Evolutionary conservation across 2,797 vertebrate genomes (phyloP).

Genomic region (Sphaeramia orbicularis): DNA sequence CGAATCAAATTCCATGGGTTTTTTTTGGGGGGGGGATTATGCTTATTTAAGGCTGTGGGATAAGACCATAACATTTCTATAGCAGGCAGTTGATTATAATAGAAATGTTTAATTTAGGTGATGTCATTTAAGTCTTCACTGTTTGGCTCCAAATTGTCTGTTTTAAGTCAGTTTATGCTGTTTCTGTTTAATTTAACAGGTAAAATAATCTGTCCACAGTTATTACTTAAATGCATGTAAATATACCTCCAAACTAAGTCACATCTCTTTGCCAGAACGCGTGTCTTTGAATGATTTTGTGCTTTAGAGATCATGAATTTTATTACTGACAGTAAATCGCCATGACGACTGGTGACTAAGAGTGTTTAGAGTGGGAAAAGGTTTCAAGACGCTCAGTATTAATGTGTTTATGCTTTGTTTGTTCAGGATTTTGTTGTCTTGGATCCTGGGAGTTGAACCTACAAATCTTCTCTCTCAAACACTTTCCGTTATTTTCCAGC

Average conservation of each 20-base stretch:
- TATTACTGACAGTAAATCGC: not conserved
- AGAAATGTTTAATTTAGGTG: constrained; percentile 32
- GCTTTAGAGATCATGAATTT: not conserved
- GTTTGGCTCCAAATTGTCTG: constrained; percentile 7
- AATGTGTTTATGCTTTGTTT: not conserved
- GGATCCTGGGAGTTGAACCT: not conserved
- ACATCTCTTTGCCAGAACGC: not conserved
- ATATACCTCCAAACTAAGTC: not conserved
- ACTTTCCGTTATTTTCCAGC: no score
- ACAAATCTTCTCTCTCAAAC: no score
- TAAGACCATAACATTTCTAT: constrained; percentile 26
- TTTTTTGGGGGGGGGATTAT: constrained; percentile 17
- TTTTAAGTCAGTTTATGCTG: no score
- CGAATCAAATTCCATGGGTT: constrained; percentile 1
- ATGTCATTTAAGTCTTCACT: constrained; percentile 17
- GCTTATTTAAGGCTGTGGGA: constrained; percentile 26
- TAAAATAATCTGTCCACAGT: not conserved
- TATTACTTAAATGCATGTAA: not conserved
- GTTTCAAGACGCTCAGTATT: not conserved
- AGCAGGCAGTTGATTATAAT: constrained; percentile 37
- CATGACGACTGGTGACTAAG: not conserved
- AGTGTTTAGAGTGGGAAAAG: constrained; percentile 1
- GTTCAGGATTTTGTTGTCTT: not conserved
- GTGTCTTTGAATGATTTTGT: not conserved
- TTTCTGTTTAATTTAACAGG: not conserved